Evolutionary conservation across 2,113 vertebrate species (phyloP), one percentile per base, ranked within the genome.

Genomic region (Tupaia chinensis): DNA sequence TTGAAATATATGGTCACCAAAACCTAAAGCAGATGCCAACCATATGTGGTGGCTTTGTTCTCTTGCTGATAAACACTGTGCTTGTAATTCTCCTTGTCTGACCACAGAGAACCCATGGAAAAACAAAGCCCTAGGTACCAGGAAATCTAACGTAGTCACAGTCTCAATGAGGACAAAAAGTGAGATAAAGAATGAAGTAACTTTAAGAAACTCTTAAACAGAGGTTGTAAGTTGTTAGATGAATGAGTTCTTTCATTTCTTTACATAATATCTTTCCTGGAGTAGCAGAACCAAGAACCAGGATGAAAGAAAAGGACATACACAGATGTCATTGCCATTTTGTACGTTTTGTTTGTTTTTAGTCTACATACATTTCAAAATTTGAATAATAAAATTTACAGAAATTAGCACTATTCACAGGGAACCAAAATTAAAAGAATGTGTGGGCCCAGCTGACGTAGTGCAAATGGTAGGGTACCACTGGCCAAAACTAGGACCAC

Each of bases 1-100:
- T 96, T 92, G 78, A 94, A 96, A 89, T 96, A 91, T 91, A 32
- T 70, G 85, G 84, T 93, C 79, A 90, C 65, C 77, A 90, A 95
- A 93, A 84, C 56, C 89, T 86, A 94, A 58, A 96, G 54, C 32
- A 94, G 63, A 88, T 88, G 77, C 56, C 77, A 94, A 27, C 90
- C 14, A 7, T 25, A 84, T 72, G 70, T 82, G 65, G 69, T 72
- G 82, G 76, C 72, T 91, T 95, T 81, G 61, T 68, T 88, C 32
- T 60, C 82, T 88, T 76, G 53, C 61, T 84, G 23, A 77, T 91
- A 92, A 97, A 93, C 76, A 93, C 22, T 70, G 22, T 91, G 68
- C 87, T 97, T 88, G 15, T 93, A 87, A 73, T 95, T 91, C n/a
- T 92, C 60, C 53, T 83, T 93, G 58, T 83, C 73, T 96, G 77